Percentiles rank a stretch among this genome's conserved stretches.
Evolutionary conservation across 2,797 vertebrate genomes (phyloP).

Genomic region (Xyrichtys novacula): DNA sequence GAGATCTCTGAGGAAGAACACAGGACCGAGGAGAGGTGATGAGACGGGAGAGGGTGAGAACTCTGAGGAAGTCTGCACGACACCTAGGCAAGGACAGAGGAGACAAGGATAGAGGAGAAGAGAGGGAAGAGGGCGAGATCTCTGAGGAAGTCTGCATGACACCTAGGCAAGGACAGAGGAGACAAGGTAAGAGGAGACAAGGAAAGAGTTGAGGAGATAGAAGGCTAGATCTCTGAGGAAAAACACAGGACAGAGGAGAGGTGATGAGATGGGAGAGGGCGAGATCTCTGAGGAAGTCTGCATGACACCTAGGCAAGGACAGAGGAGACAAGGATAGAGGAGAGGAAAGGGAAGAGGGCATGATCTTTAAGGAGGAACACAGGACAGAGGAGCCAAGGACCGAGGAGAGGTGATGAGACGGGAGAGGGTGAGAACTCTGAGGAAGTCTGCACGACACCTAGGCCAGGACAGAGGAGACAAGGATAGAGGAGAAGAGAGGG

Average conservation of each 20-base stretch:
- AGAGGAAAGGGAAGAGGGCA: neutral
- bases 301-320: constrained; percentile 46
- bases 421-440: no score
- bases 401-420: constrained; percentile 61
- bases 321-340: neutral
- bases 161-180: no score
- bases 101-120: neutral
- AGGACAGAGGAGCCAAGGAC: constrained; percentile 76
- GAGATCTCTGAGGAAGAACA: no score
- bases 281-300: no score
- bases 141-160: constrained; percentile 31
- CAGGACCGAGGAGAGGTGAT: constrained; percentile 56
- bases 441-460: constrained; percentile 60
- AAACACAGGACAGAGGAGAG: constrained; percentile 48
- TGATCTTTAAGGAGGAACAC: no score
- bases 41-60: neutral
- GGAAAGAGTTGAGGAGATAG: constrained; percentile 36
- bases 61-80: constrained; percentile 57
- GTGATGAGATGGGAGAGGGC: neutral
- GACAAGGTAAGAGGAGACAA: neutral
- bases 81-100: constrained; percentile 21
- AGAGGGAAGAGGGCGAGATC: neutral
- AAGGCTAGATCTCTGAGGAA: constrained; percentile 32
- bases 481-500: neutral
- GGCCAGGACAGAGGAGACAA: constrained; percentile 23